Percentiles rank a stretch among this genome's conserved stretches.
Evolutionary conservation across 2,888 invertebrate species (phyloP).

Genomic region (Diplolepis rosae): DNA sequence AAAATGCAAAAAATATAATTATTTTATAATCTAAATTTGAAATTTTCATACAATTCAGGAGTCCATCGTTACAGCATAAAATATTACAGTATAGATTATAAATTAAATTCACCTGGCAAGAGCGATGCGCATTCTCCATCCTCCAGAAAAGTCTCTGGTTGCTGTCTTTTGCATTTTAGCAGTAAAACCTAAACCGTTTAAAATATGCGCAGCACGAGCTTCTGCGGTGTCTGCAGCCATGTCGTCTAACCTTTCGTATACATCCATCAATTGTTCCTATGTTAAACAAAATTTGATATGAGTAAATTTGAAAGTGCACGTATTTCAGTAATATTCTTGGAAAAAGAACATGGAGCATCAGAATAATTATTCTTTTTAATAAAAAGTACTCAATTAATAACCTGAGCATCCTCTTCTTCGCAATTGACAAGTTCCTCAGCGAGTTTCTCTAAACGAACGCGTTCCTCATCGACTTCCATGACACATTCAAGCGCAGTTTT

Average conservation of each 20-base stretch:
- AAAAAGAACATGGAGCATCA: too few species aligned
- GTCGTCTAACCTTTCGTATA: conserved; percentile 98
- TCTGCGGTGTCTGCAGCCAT: conserved; percentile 97
- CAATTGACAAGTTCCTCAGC: conserved; percentile 92
- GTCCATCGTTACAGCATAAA: too few species aligned
- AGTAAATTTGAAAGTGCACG: neutral
- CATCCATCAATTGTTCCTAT: conserved; percentile 95
- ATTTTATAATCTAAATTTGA: too few species aligned
- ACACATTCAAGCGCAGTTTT: conserved; percentile 97
- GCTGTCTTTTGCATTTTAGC: conserved; percentile 89
- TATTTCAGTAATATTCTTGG: too few species aligned
- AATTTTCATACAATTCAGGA: too few species aligned
- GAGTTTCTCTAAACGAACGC: conserved; percentile 90
- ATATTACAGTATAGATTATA: neutral
- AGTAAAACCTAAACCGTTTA: conserved; percentile 97
- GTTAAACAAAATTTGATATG: conserved; percentile 12
- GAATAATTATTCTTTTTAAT: too few species aligned
- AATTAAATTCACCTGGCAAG: conserved; percentile 78
- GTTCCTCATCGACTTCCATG: conserved; percentile 98
- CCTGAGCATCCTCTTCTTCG: conserved; percentile 84
- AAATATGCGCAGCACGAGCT: conserved; percentile 93
- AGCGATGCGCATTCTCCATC: conserved; percentile 99
- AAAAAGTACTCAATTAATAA: too few species aligned
- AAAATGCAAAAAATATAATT: too few species aligned
- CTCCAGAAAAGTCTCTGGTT: conserved; percentile 91